Percentiles rank a stretch among this genome's conserved stretches.
Conservation (phyloP, 2,888 invertebrate species). For the Drosophila mimetica region DNA sequence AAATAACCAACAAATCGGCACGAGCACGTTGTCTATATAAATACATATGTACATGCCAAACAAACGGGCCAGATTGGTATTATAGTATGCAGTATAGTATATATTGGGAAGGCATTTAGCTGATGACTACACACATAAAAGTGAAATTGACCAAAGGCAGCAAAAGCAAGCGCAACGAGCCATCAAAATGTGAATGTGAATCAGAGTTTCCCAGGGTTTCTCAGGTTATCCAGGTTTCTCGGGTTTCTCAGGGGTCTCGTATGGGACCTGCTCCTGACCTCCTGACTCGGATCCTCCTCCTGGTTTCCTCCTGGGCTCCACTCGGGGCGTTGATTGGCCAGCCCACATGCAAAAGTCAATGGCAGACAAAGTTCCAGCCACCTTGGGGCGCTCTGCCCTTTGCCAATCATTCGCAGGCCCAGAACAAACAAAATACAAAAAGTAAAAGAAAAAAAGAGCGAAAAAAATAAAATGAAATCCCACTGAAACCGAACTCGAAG, state of each 20-base stretch:
- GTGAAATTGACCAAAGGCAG: slow-evolving; percentile 73
- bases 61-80: slow-evolving; percentile 13
- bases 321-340: slow-evolving; percentile 60
- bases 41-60: slow-evolving; percentile 26
- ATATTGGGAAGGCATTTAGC: slow-evolving; percentile 63
- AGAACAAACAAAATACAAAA: slow-evolving; percentile 19
- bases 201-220: slow-evolving; percentile 31
- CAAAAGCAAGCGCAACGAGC: slow-evolving; percentile 64
- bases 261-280: slow-evolving; percentile 24
- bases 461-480: slow-evolving; percentile 45
- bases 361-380: slow-evolving; percentile 45
- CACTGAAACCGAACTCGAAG: slow-evolving; percentile 47
- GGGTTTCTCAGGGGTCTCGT: slow-evolving; percentile 36
- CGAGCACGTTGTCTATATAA: slow-evolving; percentile 64
- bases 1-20: slow-evolving; percentile 61
- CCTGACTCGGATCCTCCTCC: slow-evolving; percentile 5
- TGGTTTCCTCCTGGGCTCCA: neutral
- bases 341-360: slow-evolving; percentile 59
- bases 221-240: slow-evolving; percentile 2
- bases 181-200: slow-evolving; percentile 67
- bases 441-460: slow-evolving; percentile 13
- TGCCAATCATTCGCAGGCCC: slow-evolving; percentile 60
- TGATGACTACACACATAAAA: slow-evolving; percentile 75
- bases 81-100: slow-evolving; percentile 11
- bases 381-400: slow-evolving; percentile 53